These are phyloP conservation scores for Cryptophagus acutangulus DNA, from an alignment of 2,888 invertebrate genomes.

Conservation along the genomic window DNA sequence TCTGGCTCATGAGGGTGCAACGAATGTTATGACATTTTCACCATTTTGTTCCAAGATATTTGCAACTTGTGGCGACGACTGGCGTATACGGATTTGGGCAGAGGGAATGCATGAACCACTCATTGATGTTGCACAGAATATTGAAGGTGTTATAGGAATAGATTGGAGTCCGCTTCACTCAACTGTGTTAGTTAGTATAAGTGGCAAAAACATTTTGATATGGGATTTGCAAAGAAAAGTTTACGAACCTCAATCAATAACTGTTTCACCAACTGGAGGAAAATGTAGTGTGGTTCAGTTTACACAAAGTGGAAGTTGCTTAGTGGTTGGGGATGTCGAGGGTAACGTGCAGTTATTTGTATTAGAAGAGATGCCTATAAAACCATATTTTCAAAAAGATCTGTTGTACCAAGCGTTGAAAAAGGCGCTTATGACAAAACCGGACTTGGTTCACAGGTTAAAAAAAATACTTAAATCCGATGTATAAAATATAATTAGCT, in stretches of 20 bases:
- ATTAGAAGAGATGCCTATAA: slow-evolving; percentile 70
- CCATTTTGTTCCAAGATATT: slow-evolving; percentile 66
- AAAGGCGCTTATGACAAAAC: slow-evolving; percentile 60
- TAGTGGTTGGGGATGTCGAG: slow-evolving; percentile 63
- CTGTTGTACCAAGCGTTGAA: slow-evolving; percentile 60
- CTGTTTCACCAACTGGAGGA: slow-evolving; percentile 48
- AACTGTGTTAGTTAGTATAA: slow-evolving; percentile 66
- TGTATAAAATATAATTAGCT: too few relatives aligned
- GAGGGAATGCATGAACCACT: slow-evolving; percentile 56
- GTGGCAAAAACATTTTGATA: slow-evolving; percentile 62
- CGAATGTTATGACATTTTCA: slow-evolving; percentile 67
- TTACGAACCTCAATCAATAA: slow-evolving; percentile 61
- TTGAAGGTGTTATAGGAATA: slow-evolving; percentile 52
- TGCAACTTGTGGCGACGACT: slow-evolving; percentile 75
- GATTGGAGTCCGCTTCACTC: slow-evolving; percentile 73
- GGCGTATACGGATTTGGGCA: slow-evolving; percentile 70
- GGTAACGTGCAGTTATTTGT: slow-evolving; percentile 66
- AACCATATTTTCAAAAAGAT: slow-evolving; percentile 63
- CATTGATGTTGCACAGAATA: slow-evolving; percentile 48
- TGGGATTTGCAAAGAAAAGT: slow-evolving; percentile 76
- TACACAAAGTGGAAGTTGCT: slow-evolving; percentile 62
- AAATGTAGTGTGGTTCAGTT: slow-evolving; percentile 58
- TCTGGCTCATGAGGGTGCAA: slow-evolving; percentile 69
- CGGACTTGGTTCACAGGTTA: slow-evolving; percentile 57
- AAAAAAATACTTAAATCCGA: too few relatives aligned